These are phyloP conservation scores for Dryoscopus gambensis DNA, from an alignment of 2,113 vertebrate species.

Conservation along the genomic window DNA sequence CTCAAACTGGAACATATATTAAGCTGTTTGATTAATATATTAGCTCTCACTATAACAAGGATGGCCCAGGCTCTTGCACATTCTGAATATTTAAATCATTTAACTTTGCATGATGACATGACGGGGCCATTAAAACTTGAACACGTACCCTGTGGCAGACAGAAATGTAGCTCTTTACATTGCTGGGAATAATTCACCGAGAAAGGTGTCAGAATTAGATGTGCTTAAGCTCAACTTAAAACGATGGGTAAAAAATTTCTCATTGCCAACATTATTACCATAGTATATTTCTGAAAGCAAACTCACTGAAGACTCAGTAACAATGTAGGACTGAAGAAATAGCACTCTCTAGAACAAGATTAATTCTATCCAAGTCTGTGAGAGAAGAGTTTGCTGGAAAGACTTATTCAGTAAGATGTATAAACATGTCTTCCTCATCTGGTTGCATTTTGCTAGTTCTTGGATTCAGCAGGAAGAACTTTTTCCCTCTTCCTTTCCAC, in stretches of 20 bases:
- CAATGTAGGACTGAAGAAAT: not conserved
- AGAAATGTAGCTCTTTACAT: not conserved
- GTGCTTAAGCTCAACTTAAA: not conserved
- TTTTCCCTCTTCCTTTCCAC: not conserved
- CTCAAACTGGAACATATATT: constrained; percentile 11
- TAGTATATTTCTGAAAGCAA: not conserved
- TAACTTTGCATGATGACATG: constrained; percentile 25
- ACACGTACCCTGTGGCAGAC: not conserved
- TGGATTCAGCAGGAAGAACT: not conserved
- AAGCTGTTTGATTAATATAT: constrained; percentile 49
- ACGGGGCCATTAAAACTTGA: constrained; percentile 18
- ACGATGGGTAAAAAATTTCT: not conserved
- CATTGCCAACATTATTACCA: not conserved
- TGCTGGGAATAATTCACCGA: not conserved
- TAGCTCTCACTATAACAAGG: constrained; percentile 25
- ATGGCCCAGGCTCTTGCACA: not conserved
- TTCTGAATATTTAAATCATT: constrained; percentile 43
- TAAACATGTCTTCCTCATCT: not conserved
- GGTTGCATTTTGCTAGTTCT: not conserved
- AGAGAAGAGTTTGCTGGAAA: not conserved
- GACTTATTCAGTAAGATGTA: not conserved
- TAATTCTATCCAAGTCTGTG: not conserved
- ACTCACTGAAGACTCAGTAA: not conserved
- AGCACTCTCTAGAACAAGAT: not conserved
- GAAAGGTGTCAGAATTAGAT: not conserved